Conservation (phyloP, 2,113 vertebrate species). For the Colius striatus region DNA sequence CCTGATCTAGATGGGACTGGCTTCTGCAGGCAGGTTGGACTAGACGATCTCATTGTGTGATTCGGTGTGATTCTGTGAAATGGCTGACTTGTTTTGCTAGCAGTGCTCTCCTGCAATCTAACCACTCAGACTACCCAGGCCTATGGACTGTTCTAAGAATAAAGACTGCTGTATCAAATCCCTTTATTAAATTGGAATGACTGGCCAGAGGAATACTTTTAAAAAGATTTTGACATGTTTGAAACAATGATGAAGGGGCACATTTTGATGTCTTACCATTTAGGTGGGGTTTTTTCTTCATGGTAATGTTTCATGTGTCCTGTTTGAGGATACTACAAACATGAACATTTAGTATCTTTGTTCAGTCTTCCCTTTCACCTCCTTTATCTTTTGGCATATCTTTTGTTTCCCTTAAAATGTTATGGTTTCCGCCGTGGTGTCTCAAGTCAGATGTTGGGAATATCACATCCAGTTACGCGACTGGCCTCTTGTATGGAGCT, state of each 20-base stretch:
- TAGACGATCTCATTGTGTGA: no score
- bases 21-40: no score
- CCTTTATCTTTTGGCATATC: background rate
- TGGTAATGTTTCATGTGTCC: background rate
- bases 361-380: background rate
- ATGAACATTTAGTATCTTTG: background rate
- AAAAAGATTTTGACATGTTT: background rate
- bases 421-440: background rate
- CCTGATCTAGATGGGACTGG: no score
- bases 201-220: background rate
- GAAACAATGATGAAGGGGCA: background rate
- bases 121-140: background rate
- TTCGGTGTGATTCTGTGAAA: background rate
- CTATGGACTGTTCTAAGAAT: background rate
- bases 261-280: background rate
- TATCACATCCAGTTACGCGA: rapidly evolving
- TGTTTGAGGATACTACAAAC: background rate
- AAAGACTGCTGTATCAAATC: background rate
- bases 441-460: background rate
- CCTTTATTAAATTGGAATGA: background rate
- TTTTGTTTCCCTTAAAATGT: background rate
- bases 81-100: background rate
- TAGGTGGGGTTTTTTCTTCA: background rate
- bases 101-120: background rate
- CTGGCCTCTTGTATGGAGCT: no score